Evolutionary conservation across 1,140 invertebrate genomes (phyloP), one percentile per base, ranked within the genome.

Genomic region (Lasaia peninsularis): DNA sequence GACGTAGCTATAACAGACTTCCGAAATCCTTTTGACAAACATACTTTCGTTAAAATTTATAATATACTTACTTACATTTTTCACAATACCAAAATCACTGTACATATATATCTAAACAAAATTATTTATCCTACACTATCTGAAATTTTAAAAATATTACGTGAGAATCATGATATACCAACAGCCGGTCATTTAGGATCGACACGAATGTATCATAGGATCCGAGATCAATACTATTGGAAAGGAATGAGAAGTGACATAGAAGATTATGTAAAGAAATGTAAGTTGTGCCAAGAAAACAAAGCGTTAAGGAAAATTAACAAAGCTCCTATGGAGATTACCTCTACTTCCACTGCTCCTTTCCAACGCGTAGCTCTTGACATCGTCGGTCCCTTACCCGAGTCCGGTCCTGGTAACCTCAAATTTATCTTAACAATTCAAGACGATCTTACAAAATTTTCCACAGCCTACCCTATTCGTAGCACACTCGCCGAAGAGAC

Each of bases 91-190:
- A 16, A 40, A 40, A 18, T 40, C 16, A 40, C 14, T 9, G 9
- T 40, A 40, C 37, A 40, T 7, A 18, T 40, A 40, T 40, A 40
- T 16, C 14, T 40, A 40, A 40, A 40, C n/a, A 40, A 40, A 40
- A 40, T 40, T 9, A 40, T 40, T 40, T 40, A 40, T 16, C 12
- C 37, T 4, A 44, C 37, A 16, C 8, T 44, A 9, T 44, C 16
- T 9, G 58, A 60, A 60, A 50, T 60, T 12, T n/a, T 31, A 6
- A 54, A 60, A 60, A 55, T 55, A 11, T 16, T 60, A 10, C 12
- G 31, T 7, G 58, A 60, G 12, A 60, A 60, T 55, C 52, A 60
- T 10, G 44, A 60, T 32, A 12, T 54, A 3, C 58, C 58, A 14
- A 32, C 54, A 2, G 58, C 58, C 9, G 58, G 51, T 0, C 57